Conservation (phyloP, 2,888 invertebrate species). For the Elysia crispata region DNA sequence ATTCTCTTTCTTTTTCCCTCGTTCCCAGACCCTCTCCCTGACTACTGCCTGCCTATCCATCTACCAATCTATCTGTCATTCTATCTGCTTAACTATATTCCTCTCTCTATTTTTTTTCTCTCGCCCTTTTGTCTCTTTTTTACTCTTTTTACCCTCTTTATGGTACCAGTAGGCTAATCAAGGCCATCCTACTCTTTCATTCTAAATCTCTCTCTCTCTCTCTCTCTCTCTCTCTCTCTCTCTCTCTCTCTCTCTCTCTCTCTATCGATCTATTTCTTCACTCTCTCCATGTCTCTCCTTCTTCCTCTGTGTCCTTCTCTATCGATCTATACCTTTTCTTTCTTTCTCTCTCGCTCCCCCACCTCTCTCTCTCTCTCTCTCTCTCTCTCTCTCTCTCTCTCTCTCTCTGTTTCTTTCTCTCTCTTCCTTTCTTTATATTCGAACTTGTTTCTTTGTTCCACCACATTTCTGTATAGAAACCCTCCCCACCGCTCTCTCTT, state of each 20-base stretch:
- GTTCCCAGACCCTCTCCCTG: neutral
- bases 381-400: neutral
- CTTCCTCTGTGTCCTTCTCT: neutral
- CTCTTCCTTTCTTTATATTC: conserved; percentile 14
- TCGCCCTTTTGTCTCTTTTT: conserved; percentile 14
- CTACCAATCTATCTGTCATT: too few relatives aligned
- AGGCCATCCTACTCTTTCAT: too few relatives aligned
- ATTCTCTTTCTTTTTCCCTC: conserved; percentile 16
- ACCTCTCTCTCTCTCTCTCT: neutral
- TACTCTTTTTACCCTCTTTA: neutral
- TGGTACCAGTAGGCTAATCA: too few relatives aligned
- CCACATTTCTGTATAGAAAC: too few relatives aligned
- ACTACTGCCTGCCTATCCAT: too few relatives aligned
- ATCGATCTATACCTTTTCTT: neutral
- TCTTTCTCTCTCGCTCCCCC: neutral
- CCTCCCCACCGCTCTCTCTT: too few relatives aligned
- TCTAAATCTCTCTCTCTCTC: conserved; percentile 30
- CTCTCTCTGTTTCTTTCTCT: conserved; percentile 19
- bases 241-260: neutral
- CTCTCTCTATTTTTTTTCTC: too few relatives aligned
- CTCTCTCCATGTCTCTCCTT: too few relatives aligned
- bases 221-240: conserved; percentile 22
- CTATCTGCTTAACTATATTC: too few relatives aligned
- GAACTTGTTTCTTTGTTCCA: neutral
- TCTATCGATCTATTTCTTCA: too few relatives aligned